These are phyloP conservation scores for Caenorhabditis sp. DNA, from an alignment of 2,888 invertebrate species.

Conservation along the genomic window DNA sequence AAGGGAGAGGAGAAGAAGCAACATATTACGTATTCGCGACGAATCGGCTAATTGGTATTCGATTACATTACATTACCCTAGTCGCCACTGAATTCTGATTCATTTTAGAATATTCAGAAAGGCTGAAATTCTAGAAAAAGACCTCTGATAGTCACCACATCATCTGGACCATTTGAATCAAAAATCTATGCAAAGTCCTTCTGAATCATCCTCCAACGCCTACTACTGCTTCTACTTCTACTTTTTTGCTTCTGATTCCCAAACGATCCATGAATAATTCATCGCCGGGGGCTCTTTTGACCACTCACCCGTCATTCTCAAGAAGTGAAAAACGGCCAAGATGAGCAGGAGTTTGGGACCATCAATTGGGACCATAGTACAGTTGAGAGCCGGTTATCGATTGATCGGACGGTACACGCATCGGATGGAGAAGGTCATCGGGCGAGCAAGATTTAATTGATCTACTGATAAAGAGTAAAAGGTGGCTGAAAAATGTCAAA, in stretches of 20 bases:
- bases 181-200: background rate
- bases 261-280: constrained; percentile 2
- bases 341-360: constrained; percentile 24
- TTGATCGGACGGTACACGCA: background rate
- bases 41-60: constrained; percentile 53
- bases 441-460: background rate
- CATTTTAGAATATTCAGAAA: background rate
- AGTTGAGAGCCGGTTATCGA: background rate
- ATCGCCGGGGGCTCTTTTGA: background rate
- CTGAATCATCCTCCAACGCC: background rate
- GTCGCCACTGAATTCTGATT: background rate
- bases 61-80: constrained; percentile 36
- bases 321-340: background rate
- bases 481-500: no score
- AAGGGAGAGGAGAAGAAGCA: constrained; percentile 5
- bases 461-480: no score
- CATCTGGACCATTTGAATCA: no score
- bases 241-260: background rate
- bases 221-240: background rate
- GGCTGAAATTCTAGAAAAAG: no score
- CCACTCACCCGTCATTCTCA: constrained; percentile 33
- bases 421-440: constrained; percentile 9
- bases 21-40: constrained; percentile 46
- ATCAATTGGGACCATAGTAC: constrained; percentile 34
- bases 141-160: no score